Base-by-base conservation (phyloP, 2,113 vertebrate genomes). In the Zapus hudsonius region DNA sequence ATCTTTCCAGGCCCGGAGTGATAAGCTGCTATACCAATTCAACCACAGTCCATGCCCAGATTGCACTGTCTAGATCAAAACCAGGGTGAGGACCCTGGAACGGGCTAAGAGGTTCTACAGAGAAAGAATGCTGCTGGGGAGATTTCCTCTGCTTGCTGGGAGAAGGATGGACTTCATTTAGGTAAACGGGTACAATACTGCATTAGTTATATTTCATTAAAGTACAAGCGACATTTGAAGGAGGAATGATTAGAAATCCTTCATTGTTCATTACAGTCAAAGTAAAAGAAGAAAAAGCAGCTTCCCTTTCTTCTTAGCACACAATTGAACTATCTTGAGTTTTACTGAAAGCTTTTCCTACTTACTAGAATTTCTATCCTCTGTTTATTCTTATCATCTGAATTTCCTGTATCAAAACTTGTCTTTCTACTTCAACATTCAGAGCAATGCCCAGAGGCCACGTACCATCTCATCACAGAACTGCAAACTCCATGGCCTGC, bases 341-440 rank as follows among this genome's bases (percentile, higher is more conserved):
- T 87, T 87, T 81, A 87, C 44, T 64, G 76, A 87, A 87, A 13
- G 78, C 7, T 88, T 93, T 91, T 73, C 63, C 74, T 82, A 59
- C 78, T 88, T 89, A 67, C 40, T 36, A 70, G 38, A 91, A 87
- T 10, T 25, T 69, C 20, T 27, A 29, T 20, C 20, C 52, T 93
- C 47, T 63, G 44, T 72, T 5, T 63, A 40, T 72, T 84, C 64
- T 69, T 88, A 85, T 33, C 15, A 81, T 19, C n/a, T 59, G 59
- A 8, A 93, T 15, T 82, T 70, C 64, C 73, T 76, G 66, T 47
- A 36, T 42, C 76, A 75, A 74, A 67, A 17, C 66, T 2, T 87
- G 84, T 72, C 59, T 76, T 59, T 88, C 47, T 3, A 82, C 4
- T 38, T 90, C 42, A 69, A 55, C 3, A 84, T 80, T 88, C 64